Base-by-base conservation (phyloP, 2,888 invertebrate species). In the Sepioteuthis lessoniana region DNA sequence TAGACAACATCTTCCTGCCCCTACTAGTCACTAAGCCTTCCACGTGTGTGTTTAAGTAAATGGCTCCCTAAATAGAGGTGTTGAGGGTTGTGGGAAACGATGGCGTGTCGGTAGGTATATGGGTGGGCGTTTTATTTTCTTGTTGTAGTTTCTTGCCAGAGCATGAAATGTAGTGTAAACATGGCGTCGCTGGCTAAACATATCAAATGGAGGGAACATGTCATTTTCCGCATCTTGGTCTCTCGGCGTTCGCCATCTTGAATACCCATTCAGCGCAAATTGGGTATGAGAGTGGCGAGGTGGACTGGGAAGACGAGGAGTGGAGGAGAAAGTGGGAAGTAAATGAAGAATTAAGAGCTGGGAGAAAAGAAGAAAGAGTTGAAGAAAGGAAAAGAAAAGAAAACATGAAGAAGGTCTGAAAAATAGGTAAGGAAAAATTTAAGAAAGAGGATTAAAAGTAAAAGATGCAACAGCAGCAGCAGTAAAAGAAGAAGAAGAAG, bases 11-110 rank as follows among this genome's bases (percentile, higher is more conserved):
- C n/a, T 35, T 35, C 16, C 25, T n/a, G 16, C n/a, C 76, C 76
- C n/a, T 76, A 13, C n/a, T n/a, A n/a, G 76, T 76, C 76, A 16
- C 35, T 76, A 76, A 76, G 76, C 76, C n/a, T 76, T 76, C 76
- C 76, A 76, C 76, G 76, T 76, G 76, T 76, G 76, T 76, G 76
- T 76, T 76, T 76, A 76, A 76, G n/a, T 76, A 76, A 76, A 76
- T 76, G 13, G 76, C 16, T 35, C 76, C 76, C 76, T 76, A 76
- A 76, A 76, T 76, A 76, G 76, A 35, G n/a, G n/a, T 76, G 76
- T 10, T n/a, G 16, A n/a, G n/a, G 76, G 76, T n/a, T n/a, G n/a
- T 3, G 16, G n/a, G 16, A 16, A n/a, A 3, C 13, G n/a, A 16
- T 0, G 76, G 76, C 4, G 76, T n/a, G 76, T n/a, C 4, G n/a